Evolutionary conservation across 2,113 vertebrate species (phyloP).

Genomic region (Limnothrissa miodon): DNA sequence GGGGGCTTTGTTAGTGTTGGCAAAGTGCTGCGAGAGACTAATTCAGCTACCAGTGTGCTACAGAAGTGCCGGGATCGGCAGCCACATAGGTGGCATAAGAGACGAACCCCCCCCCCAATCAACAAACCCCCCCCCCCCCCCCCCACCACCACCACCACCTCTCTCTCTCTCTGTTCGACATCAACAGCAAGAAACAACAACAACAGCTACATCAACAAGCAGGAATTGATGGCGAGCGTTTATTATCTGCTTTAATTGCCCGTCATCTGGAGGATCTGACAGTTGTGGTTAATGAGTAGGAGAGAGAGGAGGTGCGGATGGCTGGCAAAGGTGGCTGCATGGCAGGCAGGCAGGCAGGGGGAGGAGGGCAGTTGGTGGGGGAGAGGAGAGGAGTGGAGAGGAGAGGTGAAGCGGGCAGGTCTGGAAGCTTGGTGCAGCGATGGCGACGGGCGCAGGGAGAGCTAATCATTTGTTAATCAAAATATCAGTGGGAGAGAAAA

Average conservation of each 20-base stretch:
- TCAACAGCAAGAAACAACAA: conserved; percentile 47
- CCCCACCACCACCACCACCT: conserved; percentile 8
- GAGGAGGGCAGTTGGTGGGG: conserved; percentile 16
- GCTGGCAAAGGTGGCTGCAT: conserved; percentile 66
- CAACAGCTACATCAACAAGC: conserved; percentile 76
- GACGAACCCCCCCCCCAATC: conserved; percentile 64
- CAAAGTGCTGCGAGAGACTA: conserved; percentile 60
- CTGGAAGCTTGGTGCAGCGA: not conserved
- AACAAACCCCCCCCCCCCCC: not conserved
- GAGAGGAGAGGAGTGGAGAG: not conserved
- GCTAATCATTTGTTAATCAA: conserved; percentile 47
- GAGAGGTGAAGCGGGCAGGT: not conserved
- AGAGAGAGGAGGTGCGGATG: conserved; percentile 62
- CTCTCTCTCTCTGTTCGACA: conserved; percentile 47
- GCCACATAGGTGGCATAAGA: conserved; percentile 68
- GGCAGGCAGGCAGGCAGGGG: conserved; percentile 47
- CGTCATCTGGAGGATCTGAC: conserved; percentile 81
- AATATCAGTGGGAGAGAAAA: conserved; percentile 39
- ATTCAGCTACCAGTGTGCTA: conserved; percentile 60
- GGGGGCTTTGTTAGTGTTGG: conserved; percentile 54
- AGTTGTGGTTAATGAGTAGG: conserved; percentile 81
- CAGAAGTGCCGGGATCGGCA: conserved; percentile 75
- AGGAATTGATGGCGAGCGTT: conserved; percentile 78
- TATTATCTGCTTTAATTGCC: conserved; percentile 84
- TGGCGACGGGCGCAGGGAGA: not conserved